Evolutionary conservation across 2,113 vertebrate genomes (phyloP).

Genomic region (Lynx canadensis): DNA sequence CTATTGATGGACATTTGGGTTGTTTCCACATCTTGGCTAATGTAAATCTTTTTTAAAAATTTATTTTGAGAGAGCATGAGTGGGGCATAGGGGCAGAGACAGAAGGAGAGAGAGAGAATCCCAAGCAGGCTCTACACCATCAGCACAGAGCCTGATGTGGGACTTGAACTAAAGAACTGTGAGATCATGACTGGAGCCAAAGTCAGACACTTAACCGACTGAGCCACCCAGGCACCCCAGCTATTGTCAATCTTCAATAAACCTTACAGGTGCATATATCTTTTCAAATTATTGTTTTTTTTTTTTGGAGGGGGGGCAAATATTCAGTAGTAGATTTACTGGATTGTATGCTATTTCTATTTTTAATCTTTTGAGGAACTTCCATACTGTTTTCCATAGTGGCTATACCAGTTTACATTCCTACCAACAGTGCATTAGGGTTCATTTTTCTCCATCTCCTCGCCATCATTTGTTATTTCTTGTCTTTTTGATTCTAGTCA

Average conservation of each 20-base stretch:
- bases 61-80: too few species aligned
- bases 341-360: not conserved
- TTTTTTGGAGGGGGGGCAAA: not conserved
- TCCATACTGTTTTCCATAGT: not conserved
- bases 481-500: not conserved
- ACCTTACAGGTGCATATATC: not conserved
- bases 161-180: too few species aligned
- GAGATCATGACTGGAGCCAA: too few species aligned
- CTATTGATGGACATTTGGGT: not conserved
- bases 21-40: not conserved
- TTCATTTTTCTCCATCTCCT: not conserved
- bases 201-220: too few species aligned
- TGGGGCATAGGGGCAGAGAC: too few species aligned
- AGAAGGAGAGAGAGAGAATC: too few species aligned
- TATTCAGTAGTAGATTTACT: not conserved
- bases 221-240: too few species aligned
- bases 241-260: not conserved
- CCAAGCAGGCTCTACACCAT: too few species aligned
- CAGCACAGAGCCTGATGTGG: too few species aligned
- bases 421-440: not conserved
- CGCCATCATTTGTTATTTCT: not conserved
- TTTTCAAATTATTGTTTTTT: not conserved
- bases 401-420: not conserved
- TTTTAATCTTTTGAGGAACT: not conserved
- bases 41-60: not conserved